These are phyloP conservation scores for Polymixis flavicincta DNA, from an alignment of 2,888 invertebrate species.

Conservation along the genomic window DNA sequence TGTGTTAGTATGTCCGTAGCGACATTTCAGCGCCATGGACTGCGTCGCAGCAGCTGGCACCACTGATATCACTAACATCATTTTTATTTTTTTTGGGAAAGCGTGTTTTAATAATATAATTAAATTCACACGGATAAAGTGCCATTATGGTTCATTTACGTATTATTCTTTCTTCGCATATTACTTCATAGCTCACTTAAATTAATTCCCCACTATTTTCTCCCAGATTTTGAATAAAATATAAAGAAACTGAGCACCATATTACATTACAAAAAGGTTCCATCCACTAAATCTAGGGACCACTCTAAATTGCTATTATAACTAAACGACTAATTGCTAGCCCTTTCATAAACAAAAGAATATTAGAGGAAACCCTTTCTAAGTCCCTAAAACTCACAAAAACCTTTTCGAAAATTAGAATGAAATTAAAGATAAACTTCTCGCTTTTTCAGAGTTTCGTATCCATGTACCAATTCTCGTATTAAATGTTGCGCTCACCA, in stretches of 20 bases:
- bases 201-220: neutral
- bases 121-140: neutral
- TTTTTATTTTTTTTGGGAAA: neutral
- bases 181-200: neutral
- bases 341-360: constrained; percentile 11
- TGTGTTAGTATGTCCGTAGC: neutral
- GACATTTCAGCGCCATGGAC: too few relatives aligned
- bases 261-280: neutral
- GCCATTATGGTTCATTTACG: neutral
- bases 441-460: neutral
- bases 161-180: too few relatives aligned
- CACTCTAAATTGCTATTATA: constrained; percentile 14
- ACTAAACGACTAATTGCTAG: constrained; percentile 22
- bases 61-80: neutral
- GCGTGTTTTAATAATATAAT: neutral
- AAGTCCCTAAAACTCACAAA: constrained; percentile 1
- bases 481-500: neutral
- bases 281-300: neutral
- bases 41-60: neutral
- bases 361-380: constrained; percentile 13
- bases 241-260: neutral
- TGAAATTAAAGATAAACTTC: neutral
- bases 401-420: constrained; percentile 1
- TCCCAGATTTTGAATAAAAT: neutral
- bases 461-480: too few relatives aligned